Percentiles rank a stretch among this genome's conserved stretches.
phyloP scores from a whole-genome alignment of 2,888 invertebrate genomes.

The Mystacides longicornis region DNA sequence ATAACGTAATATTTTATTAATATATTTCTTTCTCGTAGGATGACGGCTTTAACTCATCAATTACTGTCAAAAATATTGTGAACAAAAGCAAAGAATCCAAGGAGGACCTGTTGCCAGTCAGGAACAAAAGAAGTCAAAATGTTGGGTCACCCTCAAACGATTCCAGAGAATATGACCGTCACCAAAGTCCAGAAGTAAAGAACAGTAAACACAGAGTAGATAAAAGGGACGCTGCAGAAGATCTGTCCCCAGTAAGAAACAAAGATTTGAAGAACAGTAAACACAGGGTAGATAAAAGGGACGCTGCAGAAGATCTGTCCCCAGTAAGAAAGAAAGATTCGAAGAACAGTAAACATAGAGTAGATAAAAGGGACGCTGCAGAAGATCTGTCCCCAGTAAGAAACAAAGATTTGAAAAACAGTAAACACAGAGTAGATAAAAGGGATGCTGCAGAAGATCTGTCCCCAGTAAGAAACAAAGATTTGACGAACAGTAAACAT shows the following conservation, averaged over 20 bases:
- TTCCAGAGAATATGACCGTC: too few relatives aligned
- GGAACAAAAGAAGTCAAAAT: too few relatives aligned
- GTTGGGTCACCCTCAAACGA: too few relatives aligned
- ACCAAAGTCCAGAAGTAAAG: too few relatives aligned
- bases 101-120: too few relatives aligned
- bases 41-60: conserved; percentile 44
- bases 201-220: too few relatives aligned
- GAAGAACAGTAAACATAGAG: neutral
- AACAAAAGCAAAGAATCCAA: too few relatives aligned
- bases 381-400: conserved; percentile 27
- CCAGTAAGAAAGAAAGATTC: conserved; percentile 22
- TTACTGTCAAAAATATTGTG: conserved; percentile 31
- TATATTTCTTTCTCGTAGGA: conserved; percentile 33
- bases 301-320: conserved; percentile 29
- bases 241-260: neutral
- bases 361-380: conserved; percentile 26
- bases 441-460: conserved; percentile 29
- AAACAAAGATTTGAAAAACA: too few relatives aligned
- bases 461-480: conserved; percentile 18
- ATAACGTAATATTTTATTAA: too few relatives aligned
- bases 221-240: too few relatives aligned
- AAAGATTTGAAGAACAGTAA: neutral
- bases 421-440: conserved; percentile 12
- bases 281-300: conserved; percentile 12
- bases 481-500: conserved; percentile 26